Evolutionary conservation across 2,113 vertebrate genomes (phyloP), one percentile per base, ranked within the genome.

Genomic region (Onychostruthus taczanowskii): DNA sequence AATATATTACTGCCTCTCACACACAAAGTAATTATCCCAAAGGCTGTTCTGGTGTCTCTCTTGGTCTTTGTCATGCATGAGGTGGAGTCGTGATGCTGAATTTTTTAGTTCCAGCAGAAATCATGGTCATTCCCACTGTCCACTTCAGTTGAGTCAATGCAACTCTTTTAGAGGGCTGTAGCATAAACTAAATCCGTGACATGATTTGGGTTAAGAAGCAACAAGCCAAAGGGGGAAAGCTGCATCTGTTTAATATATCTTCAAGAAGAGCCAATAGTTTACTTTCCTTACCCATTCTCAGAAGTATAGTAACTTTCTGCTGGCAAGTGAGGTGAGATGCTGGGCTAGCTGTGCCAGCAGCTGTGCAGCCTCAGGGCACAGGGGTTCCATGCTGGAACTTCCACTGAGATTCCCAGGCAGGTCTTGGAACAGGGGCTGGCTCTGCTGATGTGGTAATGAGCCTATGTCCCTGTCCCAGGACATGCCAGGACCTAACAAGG

Each of bases 271-370:
- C 50, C 86, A 86, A 55, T 33, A 43, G 18, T 74, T 95, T 62
- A 28, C 26, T 88, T 83, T 83, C 73, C 43, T 62, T 47, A 55
- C 13, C 47, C 50, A n/a, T 80, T 79, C 62, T 76, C 35, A 47
- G 33, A 67, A 81, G 50, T 24, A 39, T 31, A 52, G 58, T 56
- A 81, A 67, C 44, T 44, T 43, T 43, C 44, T 93, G 31, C 35
- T 94, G 62, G 47, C 35, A 41, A 49, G 39, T 0, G 11, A 83
- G n/a, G 49, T 1, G 2, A 79, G 49, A 59, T 0, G 0, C 37
- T 3, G 15, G 31, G 21, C 23, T 37, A 46, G 76, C 61, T 47
- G 56, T 73, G 62, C 31, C 74, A 5, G 16, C 44, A 91, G 37
- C 58, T 85, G 24, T 30, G 63, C 72, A 87, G 52, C 10, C 39